These are phyloP conservation scores for Panthera uncia DNA, from an alignment of 2,113 vertebrate species.

Conservation along the genomic window DNA sequence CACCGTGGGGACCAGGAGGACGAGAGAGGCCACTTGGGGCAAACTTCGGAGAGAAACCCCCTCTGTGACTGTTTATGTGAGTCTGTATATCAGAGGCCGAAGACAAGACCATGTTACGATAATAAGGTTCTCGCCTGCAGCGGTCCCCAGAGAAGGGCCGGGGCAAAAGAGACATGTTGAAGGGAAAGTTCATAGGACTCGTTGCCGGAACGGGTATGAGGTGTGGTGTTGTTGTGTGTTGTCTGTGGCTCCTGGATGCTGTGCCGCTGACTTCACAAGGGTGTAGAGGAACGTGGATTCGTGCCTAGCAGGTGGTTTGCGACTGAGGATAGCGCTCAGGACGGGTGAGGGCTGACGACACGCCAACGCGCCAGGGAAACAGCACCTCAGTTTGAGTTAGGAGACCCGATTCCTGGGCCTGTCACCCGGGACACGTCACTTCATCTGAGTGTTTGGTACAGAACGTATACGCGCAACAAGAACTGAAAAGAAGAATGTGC, in stretches of 20 bases:
- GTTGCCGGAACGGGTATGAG: neutral
- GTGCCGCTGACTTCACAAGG: neutral
- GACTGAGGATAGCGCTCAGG: neutral
- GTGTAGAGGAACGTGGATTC: neutral
- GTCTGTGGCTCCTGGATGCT: neutral
- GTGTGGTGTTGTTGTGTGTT: neutral
- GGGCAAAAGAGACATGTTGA: neutral
- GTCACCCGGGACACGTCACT: neutral
- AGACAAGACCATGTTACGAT: neutral
- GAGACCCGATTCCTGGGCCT: neutral
- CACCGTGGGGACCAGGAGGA: no score
- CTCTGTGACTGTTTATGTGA: neutral
- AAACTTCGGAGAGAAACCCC: neutral
- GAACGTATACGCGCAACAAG: no score
- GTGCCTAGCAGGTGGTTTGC: neutral
- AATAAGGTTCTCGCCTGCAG: neutral
- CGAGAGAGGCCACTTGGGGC: neutral
- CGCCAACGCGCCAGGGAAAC: neutral
- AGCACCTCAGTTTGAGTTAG: neutral
- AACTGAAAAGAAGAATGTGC: neutral
- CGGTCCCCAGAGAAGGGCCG: neutral
- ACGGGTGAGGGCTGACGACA: neutral
- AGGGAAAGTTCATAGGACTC: neutral
- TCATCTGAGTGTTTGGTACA: neutral
- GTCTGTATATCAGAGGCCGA: neutral